Conservation (phyloP, 2,888 invertebrate species). For the Drosophila neotestacea region DNA sequence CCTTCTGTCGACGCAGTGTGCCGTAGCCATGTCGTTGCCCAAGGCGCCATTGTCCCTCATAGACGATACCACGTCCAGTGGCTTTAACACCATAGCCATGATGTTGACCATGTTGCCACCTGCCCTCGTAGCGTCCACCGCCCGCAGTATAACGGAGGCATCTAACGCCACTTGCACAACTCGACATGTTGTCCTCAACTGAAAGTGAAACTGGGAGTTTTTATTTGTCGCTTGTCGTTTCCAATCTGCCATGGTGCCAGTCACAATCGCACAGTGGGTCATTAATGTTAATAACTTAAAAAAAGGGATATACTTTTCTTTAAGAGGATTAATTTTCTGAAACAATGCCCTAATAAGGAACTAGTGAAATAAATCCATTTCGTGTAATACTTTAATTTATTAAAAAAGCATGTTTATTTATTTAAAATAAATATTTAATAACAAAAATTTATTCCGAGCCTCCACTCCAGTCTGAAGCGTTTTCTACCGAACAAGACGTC, state of each 20-base stretch:
- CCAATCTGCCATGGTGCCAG: conserved; percentile 62
- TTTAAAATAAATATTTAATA: no score
- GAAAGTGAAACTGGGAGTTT: neutral
- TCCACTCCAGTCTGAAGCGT: no score
- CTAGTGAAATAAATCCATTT: no score
- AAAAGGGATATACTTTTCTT: no score
- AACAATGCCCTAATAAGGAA: no score
- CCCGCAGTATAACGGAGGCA: conserved; percentile 59
- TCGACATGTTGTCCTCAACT: conserved; percentile 63
- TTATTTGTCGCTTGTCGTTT: conserved; percentile 3
- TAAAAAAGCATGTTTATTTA: no score
- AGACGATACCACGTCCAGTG: conserved; percentile 68
- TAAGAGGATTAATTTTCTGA: no score
- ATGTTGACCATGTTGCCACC: conserved; percentile 71
- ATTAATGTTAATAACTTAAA: no score
- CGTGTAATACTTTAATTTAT: no score
- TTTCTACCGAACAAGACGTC: no score
- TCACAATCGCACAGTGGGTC: conserved; percentile 24
- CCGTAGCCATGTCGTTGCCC: conserved; percentile 83
- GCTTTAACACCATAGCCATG: conserved; percentile 79
- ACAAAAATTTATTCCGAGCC: no score
- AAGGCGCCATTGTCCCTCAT: conserved; percentile 83
- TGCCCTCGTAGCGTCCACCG: conserved; percentile 78
- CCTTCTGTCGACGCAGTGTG: conserved; percentile 67
- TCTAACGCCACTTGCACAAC: conserved; percentile 49